Evolutionary conservation across 2,797 vertebrate genomes (phyloP).

Genomic region (Cuniculus paca): DNA sequence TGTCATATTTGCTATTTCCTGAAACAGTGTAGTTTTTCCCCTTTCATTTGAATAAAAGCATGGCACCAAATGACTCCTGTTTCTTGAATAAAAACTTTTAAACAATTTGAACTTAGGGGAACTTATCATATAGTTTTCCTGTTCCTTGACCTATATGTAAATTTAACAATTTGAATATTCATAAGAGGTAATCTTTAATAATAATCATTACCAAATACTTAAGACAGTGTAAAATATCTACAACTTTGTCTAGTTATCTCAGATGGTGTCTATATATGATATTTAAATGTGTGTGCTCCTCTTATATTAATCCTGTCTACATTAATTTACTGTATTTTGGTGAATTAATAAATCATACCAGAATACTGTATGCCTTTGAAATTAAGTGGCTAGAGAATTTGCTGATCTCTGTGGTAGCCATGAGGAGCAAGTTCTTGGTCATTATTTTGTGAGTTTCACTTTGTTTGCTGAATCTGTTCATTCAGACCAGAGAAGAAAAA

Average conservation of each 20-base stretch:
- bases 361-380: background rate
- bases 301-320: background rate
- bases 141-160: background rate
- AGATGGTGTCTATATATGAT: background rate
- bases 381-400: background rate
- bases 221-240: background rate
- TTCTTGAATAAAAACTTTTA: background rate
- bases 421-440: background rate
- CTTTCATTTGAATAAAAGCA: constrained; percentile 91
- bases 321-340: background rate
- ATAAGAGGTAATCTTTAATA: background rate
- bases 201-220: background rate
- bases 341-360: background rate
- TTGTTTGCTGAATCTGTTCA: background rate
- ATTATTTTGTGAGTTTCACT: background rate
- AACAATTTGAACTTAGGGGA: background rate
- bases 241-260: background rate
- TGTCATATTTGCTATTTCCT: constrained; percentile 90
- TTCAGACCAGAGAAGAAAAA: background rate
- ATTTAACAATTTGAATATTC: background rate
- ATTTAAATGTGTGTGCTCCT: background rate
- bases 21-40: constrained; percentile 88
- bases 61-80: constrained; percentile 86
- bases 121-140: background rate
- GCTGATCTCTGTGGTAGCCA: background rate